Percentiles rank a stretch among this genome's conserved stretches.
phyloP scores from a whole-genome alignment of 2,797 vertebrate genomes.

The Lophius americanus region DNA sequence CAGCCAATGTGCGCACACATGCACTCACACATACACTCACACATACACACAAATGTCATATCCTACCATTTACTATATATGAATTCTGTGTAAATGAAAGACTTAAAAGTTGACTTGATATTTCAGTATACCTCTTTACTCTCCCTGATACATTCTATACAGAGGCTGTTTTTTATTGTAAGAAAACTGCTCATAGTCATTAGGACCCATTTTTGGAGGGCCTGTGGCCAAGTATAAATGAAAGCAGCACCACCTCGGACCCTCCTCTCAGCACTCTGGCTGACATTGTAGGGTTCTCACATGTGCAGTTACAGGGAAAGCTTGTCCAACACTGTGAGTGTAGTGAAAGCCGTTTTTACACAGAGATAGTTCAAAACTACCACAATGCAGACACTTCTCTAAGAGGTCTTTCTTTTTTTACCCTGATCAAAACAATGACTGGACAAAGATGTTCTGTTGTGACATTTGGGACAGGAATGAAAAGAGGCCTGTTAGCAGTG shows the following conservation, averaged over 20 bases:
- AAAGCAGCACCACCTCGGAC: not conserved
- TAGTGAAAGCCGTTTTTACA: not conserved
- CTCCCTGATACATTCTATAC: slow-evolving; percentile 66
- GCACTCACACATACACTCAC: not conserved
- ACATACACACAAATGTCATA: slow-evolving; percentile 16
- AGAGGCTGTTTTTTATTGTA: slow-evolving; percentile 76
- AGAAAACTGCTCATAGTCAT: slow-evolving; percentile 71
- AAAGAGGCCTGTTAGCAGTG: too few species aligned
- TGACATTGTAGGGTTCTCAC: slow-evolving; percentile 35
- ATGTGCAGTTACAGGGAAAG: slow-evolving; percentile 34
- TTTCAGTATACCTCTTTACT: slow-evolving; percentile 72
- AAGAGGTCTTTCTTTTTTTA: too few species aligned
- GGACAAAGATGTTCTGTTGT: too few species aligned
- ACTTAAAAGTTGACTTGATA: slow-evolving; percentile 66
- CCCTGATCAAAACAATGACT: too few species aligned
- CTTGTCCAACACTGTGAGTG: slow-evolving; percentile 21
- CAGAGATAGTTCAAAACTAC: too few species aligned
- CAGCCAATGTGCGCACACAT: not conserved
- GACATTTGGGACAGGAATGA: too few species aligned
- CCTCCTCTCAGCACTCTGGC: slow-evolving; percentile 21
- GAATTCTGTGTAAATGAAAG: slow-evolving; percentile 57
- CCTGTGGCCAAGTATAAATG: too few species aligned
- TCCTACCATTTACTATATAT: slow-evolving; percentile 37
- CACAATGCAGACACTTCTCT: too few species aligned
- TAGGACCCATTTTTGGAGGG: slow-evolving; percentile 49